Conservation (phyloP, 2,888 invertebrate genomes). For the Pyrrhia umbra region DNA sequence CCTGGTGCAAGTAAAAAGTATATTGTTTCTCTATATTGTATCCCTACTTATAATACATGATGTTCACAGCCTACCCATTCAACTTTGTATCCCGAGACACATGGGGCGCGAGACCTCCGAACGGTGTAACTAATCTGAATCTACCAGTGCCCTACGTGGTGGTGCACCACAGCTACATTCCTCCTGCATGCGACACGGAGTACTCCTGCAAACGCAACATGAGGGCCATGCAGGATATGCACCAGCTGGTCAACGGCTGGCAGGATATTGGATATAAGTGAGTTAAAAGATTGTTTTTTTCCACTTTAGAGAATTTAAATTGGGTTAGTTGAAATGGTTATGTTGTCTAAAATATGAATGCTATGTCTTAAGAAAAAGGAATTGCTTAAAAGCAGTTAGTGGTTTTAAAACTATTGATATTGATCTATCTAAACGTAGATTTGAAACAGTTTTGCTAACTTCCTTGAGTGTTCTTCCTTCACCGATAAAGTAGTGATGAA, state of each 20-base stretch:
- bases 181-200: slow-evolving; percentile 89
- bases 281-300: slow-evolving; percentile 50
- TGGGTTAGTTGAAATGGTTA: no score
- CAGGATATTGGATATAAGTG: slow-evolving; percentile 92
- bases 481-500: no score
- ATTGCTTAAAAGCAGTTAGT: no score
- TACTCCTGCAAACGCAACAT: slow-evolving; percentile 90
- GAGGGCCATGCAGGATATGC: slow-evolving; percentile 91
- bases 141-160: slow-evolving; percentile 92
- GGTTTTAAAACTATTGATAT: no score
- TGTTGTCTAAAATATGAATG: no score
- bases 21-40: no score
- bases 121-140: slow-evolving; percentile 76
- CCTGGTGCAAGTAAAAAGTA: no score
- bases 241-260: slow-evolving; percentile 91
- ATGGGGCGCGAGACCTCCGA: slow-evolving; percentile 48
- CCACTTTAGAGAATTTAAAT: no score
- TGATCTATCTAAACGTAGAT: no score
- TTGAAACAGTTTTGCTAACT: no score
- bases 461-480: no score
- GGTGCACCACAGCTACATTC: slow-evolving; percentile 92
- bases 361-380: no score
- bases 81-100: slow-evolving; percentile 29
- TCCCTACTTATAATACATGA: background rate
- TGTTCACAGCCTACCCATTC: slow-evolving; percentile 41